These are phyloP conservation scores for Paguma larvata DNA, from an alignment of 2,797 vertebrate genomes.

Conservation along the genomic window DNA sequence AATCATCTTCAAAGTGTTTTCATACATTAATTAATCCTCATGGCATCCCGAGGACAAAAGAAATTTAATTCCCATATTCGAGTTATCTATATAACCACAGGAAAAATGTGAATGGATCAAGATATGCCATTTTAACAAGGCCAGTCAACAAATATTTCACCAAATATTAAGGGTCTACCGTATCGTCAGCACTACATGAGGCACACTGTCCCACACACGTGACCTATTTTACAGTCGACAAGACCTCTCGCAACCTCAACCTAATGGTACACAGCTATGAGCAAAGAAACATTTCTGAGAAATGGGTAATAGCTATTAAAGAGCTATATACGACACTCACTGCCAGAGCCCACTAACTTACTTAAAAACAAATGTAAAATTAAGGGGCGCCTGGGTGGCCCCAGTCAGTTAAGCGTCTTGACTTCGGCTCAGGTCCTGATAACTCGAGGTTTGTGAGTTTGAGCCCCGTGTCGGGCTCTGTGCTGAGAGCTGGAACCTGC, in stretches of 20 bases:
- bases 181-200: not conserved
- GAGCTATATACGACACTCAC: not conserved
- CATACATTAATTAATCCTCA: constrained; percentile 39
- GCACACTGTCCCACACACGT: not conserved
- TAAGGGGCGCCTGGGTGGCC: not conserved
- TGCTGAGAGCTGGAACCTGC: not conserved
- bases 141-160: constrained; percentile 25
- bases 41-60: constrained; percentile 8
- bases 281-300: constrained; percentile 36
- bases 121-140: constrained; percentile 16
- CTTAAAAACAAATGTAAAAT: constrained; percentile 42
- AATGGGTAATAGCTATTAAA: not conserved
- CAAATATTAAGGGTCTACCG: not conserved
- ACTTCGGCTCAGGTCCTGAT: not conserved
- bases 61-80: constrained; percentile 31
- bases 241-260: not conserved
- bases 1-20: constrained; percentile 57
- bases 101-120: constrained; percentile 12
- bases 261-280: not conserved
- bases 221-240: not conserved
- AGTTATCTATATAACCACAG: constrained; percentile 34
- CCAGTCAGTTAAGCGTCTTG: not conserved
- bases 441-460: not conserved
- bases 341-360: constrained; percentile 19
- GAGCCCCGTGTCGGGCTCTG: not conserved